Percentiles rank a stretch among this genome's conserved stretches.
Conservation (phyloP, 2,797 vertebrate genomes). For the Poecilia velifera region DNA sequence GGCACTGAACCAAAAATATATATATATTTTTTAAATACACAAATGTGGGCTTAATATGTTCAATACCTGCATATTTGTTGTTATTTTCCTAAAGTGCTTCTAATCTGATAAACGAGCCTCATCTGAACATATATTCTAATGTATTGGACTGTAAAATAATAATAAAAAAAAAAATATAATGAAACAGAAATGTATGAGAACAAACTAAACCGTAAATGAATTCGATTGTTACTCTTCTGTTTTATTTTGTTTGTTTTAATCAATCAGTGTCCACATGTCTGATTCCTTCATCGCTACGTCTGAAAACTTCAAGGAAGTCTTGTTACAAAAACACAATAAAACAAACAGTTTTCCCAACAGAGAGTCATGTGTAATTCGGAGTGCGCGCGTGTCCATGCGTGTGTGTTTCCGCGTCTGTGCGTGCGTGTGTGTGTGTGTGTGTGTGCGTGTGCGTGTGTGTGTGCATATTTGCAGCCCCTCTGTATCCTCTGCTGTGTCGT, state of each 20-base stretch:
- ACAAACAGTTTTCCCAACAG: constrained; percentile 34
- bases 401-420: background rate
- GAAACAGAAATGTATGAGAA: background rate
- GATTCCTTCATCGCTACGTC: constrained; percentile 28
- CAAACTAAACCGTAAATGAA: background rate
- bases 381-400: constrained; percentile 14
- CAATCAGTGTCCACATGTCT: background rate
- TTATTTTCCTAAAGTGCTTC: background rate
- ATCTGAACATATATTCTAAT: background rate
- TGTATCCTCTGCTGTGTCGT: constrained; percentile 63
- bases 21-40: background rate
- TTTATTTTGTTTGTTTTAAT: background rate
- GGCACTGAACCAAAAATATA: background rate
- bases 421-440: constrained; percentile 17
- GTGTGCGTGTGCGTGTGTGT: constrained; percentile 23
- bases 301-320: constrained; percentile 33
- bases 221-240: background rate
- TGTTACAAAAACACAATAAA: constrained; percentile 20
- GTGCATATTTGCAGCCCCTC: constrained; percentile 48
- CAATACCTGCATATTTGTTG: background rate
- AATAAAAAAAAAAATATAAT: background rate
- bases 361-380: constrained; percentile 27
- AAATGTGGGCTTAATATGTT: background rate
- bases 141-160: background rate
- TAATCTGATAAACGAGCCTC: background rate